Conservation (phyloP, 2,888 invertebrate genomes). For the Amphipyra berbera region DNA sequence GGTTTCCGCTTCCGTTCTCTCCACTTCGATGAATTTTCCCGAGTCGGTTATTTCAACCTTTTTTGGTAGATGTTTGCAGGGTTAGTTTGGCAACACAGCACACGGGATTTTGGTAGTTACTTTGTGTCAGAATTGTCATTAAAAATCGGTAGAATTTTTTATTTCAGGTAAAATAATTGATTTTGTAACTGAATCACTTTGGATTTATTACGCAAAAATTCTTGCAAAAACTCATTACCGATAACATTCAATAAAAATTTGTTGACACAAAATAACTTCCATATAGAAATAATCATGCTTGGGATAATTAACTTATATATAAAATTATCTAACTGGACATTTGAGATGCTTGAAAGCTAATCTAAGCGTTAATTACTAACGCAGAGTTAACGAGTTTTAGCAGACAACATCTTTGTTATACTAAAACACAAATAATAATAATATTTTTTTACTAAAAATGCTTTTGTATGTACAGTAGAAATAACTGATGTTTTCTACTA, state of each 20-base stretch:
- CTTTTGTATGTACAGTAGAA: too few species aligned
- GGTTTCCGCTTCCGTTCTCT: constrained; percentile 71
- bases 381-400: constrained; percentile 31
- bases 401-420: constrained; percentile 22
- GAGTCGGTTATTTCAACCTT: constrained; percentile 88
- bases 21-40: constrained; percentile 88
- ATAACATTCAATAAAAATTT: not conserved
- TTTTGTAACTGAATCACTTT: too few species aligned
- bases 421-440: not conserved
- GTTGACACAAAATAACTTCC: constrained; percentile 52
- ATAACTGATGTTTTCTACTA: too few species aligned
- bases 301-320: constrained; percentile 37
- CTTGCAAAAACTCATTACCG: too few species aligned
- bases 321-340: constrained; percentile 16
- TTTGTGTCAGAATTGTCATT: constrained; percentile 36
- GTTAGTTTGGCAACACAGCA: constrained; percentile 83
- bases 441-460: too few species aligned
- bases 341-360: constrained; percentile 27
- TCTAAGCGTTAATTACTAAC: constrained; percentile 38
- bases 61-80: constrained; percentile 69
- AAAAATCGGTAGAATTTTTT: too few species aligned
- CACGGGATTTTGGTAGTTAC: constrained; percentile 60
- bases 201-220: too few species aligned
- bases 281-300: constrained; percentile 52
- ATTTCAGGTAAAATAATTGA: too few species aligned